Percentiles rank a stretch among this genome's conserved stretches.
Conservation (phyloP, 2,888 invertebrate genomes). For the Nomada fucata region DNA sequence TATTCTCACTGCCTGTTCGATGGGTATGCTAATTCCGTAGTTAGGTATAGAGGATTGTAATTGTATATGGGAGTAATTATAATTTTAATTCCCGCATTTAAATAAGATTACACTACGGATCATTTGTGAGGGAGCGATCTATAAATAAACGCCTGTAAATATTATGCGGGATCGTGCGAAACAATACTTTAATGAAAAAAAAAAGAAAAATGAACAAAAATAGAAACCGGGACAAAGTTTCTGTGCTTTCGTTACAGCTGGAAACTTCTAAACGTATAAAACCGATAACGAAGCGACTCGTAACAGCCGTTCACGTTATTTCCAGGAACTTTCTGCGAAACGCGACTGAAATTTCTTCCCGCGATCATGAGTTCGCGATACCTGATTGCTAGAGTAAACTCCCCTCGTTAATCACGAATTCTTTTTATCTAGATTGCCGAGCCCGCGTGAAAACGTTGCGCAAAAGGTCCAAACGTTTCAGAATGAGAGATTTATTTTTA, state of each 20-base stretch:
- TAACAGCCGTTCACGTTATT: constrained; percentile 31
- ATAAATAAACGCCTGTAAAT: constrained; percentile 57
- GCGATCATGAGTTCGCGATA: neutral
- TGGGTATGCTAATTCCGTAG: constrained; percentile 24
- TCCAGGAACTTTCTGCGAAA: constrained; percentile 24
- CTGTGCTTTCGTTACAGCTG: constrained; percentile 19
- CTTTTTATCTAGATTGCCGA: constrained; percentile 19
- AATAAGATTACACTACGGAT: neutral
- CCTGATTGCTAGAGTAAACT: constrained; percentile 44
- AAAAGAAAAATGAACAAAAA: too few relatives aligned
- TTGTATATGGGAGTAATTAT: too few relatives aligned
- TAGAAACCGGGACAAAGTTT: constrained; percentile 43
- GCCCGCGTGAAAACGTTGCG: neutral
- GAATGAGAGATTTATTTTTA: constrained; percentile 48
- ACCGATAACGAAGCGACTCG: constrained; percentile 62
- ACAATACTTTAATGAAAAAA: constrained; percentile 18
- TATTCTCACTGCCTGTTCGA: constrained; percentile 40
- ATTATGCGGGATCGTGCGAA: constrained; percentile 14
- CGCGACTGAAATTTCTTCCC: constrained; percentile 34
- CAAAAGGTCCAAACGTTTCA: neutral
- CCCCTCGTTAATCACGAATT: constrained; percentile 45
- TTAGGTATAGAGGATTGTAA: constrained; percentile 2
- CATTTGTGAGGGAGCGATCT: constrained; percentile 1
- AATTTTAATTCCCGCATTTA: neutral
- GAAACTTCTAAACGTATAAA: constrained; percentile 45